Percentiles rank a stretch among this genome's conserved stretches.
Conservation (phyloP, 2,113 vertebrate species). For the Pteruthius melanotis region DNA sequence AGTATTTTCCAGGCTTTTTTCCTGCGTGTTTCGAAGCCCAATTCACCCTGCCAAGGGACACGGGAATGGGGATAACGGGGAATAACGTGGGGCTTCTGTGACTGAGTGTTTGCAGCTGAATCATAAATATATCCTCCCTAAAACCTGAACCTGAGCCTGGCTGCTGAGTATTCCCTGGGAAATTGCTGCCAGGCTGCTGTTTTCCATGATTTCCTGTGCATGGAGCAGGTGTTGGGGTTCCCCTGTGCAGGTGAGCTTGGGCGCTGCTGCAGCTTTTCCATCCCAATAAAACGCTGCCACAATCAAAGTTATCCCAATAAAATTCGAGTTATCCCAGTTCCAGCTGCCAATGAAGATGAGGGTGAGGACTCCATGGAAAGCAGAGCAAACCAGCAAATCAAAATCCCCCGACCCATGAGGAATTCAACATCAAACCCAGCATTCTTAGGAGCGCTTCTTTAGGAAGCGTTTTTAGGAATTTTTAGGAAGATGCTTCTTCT, state of each 20-base stretch:
- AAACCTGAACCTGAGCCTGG: background rate
- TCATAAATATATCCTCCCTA: background rate
- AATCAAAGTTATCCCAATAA: too few species aligned
- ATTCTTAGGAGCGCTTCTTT: too few species aligned
- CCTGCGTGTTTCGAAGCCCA: background rate
- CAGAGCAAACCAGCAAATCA: too few species aligned
- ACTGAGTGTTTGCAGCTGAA: background rate
- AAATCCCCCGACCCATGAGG: too few species aligned
- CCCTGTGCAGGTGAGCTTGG: background rate
- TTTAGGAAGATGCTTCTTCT: too few species aligned
- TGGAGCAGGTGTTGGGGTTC: background rate
- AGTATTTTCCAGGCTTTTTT: background rate
- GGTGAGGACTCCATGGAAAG: too few species aligned
- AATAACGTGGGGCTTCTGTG: background rate
- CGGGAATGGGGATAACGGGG: background rate
- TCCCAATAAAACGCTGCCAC: too few species aligned
- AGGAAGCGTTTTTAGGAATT: too few species aligned
- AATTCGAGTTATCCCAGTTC: too few species aligned
- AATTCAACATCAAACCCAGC: too few species aligned
- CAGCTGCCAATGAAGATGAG: too few species aligned
- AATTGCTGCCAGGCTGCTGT: background rate
- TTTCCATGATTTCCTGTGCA: fast-evolving
- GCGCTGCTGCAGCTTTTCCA: background rate
- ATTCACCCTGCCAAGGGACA: background rate
- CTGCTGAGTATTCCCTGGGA: background rate